These are phyloP conservation scores for Austrolebias charrua DNA, from an alignment of 2,797 vertebrate genomes.

Conservation along the genomic window DNA sequence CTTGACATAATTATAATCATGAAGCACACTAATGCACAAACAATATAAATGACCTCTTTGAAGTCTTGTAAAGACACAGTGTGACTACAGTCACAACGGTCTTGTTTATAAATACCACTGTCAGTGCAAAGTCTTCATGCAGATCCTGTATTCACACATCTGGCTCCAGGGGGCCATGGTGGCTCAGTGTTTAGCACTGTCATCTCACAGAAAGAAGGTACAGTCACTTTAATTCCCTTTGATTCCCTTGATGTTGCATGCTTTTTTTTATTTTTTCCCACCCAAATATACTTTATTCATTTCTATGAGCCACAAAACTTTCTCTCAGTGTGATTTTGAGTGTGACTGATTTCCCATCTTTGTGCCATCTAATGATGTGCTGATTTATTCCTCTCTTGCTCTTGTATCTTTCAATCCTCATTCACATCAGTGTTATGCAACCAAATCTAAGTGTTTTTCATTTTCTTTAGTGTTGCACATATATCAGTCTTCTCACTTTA, in stretches of 20 bases:
- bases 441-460: slow-evolving; percentile 1
- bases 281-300: slow-evolving; percentile 18
- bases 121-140: slow-evolving; percentile 22
- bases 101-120: slow-evolving; percentile 16
- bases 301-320: slow-evolving; percentile 1
- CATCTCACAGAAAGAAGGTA: slow-evolving; percentile 20
- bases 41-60: neutral
- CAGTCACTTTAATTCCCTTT: slow-evolving; percentile 23
- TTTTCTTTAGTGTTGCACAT: slow-evolving; percentile 7
- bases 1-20: neutral
- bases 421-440: slow-evolving; percentile 10
- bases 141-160: slow-evolving; percentile 19
- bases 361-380: slow-evolving; percentile 12
- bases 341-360: slow-evolving; percentile 12
- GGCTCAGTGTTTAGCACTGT: slow-evolving; percentile 26
- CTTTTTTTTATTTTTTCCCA: slow-evolving; percentile 8
- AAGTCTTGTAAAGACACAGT: slow-evolving; percentile 1
- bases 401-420: neutral
- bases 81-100: slow-evolving; percentile 18
- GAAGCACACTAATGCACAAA: neutral
- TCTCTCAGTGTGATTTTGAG: slow-evolving; percentile 10
- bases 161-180: slow-evolving; percentile 32
- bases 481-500: neutral
- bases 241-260: slow-evolving; percentile 15
- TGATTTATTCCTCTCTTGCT: slow-evolving; percentile 8